phyloP scores from a whole-genome alignment of 2,888 invertebrate species.

The Theretra japonica region DNA sequence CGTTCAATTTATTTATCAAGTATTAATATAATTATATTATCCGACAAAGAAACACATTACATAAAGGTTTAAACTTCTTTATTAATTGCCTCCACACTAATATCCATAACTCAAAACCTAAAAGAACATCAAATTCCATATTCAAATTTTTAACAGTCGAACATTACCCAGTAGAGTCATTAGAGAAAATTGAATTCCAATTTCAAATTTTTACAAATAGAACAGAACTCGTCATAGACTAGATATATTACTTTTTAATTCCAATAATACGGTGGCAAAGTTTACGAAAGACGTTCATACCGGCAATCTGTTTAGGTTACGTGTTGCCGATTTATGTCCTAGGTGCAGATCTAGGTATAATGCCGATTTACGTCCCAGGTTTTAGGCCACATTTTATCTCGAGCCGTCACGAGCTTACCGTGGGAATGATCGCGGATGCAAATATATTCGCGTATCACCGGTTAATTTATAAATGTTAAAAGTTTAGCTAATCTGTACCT shows the following conservation, averaged over 20 bases:
- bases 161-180: not conserved
- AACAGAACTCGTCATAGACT: too few relatives aligned
- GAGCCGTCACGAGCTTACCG: conserved; percentile 20
- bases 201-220: not conserved
- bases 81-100: too few relatives aligned
- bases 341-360: conserved; percentile 3
- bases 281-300: not conserved
- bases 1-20: too few relatives aligned
- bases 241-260: too few relatives aligned
- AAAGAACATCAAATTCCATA: not conserved
- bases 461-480: conserved; percentile 29
- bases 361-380: conserved; percentile 11
- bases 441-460: conserved; percentile 18
- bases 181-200: not conserved
- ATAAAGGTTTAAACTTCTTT: too few relatives aligned
- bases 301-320: not conserved
- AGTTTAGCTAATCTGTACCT: not conserved
- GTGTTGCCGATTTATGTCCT: conserved; percentile 3
- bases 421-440: conserved; percentile 23
- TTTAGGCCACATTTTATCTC: conserved; percentile 25
- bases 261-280: not conserved
- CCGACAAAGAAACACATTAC: too few relatives aligned
- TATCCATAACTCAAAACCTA: too few relatives aligned
- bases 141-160: not conserved
- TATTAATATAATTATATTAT: too few relatives aligned